phyloP scores from a whole-genome alignment of 2,888 invertebrate genomes.

The Uropetala carovei region DNA sequence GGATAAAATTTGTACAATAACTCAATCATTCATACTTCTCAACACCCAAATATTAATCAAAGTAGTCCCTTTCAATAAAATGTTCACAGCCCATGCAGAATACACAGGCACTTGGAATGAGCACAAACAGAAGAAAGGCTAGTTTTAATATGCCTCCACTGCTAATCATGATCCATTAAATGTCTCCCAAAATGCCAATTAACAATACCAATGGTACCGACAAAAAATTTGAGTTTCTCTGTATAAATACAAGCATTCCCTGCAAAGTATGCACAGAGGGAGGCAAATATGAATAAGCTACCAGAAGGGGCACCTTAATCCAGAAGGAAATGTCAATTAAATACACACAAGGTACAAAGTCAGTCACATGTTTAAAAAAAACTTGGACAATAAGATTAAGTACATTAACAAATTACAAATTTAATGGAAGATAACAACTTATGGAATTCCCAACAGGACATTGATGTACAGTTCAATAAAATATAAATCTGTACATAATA shows the following conservation, averaged over 20 bases:
- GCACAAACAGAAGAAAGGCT: constrained; percentile 35
- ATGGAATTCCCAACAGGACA: not conserved
- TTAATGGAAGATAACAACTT: not conserved
- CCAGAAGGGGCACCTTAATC: constrained; percentile 8
- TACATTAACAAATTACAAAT: constrained; percentile 2
- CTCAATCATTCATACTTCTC: constrained; percentile 34
- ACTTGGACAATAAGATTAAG: constrained; percentile 21
- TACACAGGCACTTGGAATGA: constrained; percentile 46
- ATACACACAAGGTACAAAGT: not conserved
- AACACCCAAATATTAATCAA: constrained; percentile 44
- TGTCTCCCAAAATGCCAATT: constrained; percentile 5
- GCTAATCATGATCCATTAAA: constrained; percentile 19
- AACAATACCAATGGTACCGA: not conserved
- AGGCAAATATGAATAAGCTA: not conserved
- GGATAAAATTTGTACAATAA: constrained; percentile 60
- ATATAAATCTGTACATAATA: constrained; percentile 16
- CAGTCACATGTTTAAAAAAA: no score
- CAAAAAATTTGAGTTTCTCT: constrained; percentile 14
- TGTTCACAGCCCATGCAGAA: not conserved
- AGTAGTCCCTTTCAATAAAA: constrained; percentile 27
- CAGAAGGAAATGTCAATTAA: not conserved
- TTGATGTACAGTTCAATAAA: constrained; percentile 9
- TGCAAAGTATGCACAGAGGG: constrained; percentile 22
- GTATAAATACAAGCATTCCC: constrained; percentile 49
- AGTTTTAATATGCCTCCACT: not conserved